Evolutionary conservation across 2,797 vertebrate species (phyloP).

Genomic region (Cheirogaleus major): DNA sequence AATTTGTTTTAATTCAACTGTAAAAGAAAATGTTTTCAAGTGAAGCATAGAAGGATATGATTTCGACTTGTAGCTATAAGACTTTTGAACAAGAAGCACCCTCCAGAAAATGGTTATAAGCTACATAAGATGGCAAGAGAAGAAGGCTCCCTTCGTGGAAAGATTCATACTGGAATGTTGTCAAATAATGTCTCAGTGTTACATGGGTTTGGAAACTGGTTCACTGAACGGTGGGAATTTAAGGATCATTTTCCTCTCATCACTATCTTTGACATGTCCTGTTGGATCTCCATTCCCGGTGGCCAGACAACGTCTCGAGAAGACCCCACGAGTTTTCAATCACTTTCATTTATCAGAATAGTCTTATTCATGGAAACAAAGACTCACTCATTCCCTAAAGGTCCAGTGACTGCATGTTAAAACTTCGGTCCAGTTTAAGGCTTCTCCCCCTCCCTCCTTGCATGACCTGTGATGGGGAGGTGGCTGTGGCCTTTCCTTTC

Average conservation of each 20-base stretch:
- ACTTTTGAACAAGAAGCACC: neutral
- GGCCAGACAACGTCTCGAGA: neutral
- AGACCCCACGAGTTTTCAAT: neutral
- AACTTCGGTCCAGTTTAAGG: neutral
- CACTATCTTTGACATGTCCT: neutral
- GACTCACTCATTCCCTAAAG: neutral
- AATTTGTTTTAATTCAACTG: constrained; percentile 35
- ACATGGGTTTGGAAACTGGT: neutral
- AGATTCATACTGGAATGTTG: neutral
- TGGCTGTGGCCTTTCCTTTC: neutral
- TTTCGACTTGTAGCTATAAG: neutral
- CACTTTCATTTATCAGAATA: neutral
- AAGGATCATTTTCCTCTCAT: neutral
- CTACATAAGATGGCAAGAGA: neutral
- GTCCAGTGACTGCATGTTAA: neutral
- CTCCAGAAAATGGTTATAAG: neutral
- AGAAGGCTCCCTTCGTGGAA: neutral
- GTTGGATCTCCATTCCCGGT: neutral
- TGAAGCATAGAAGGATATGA: neutral
- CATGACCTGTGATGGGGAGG: neutral
- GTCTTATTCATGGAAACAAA: constrained; percentile 10
- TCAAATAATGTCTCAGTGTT: neutral
- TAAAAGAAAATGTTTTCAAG: constrained; percentile 45
- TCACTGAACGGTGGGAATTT: neutral
- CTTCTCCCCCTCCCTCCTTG: neutral